Percentiles rank a stretch among this genome's conserved stretches.
Evolutionary conservation across 2,888 invertebrate species (phyloP).

Genomic region (Polylopha cassiicola): DNA sequence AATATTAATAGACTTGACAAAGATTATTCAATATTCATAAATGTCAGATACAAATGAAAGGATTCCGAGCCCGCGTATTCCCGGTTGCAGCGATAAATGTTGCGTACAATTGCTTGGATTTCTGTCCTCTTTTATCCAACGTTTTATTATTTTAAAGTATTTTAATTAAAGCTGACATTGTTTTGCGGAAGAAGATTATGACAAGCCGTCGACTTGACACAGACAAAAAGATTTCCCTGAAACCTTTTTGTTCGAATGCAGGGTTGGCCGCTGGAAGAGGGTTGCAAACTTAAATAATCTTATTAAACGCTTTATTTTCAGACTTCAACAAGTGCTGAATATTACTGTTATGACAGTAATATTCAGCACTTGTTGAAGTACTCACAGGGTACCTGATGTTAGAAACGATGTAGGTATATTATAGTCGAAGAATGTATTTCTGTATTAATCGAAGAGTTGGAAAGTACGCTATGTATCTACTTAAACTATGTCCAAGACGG

Average conservation of each 20-base stretch:
- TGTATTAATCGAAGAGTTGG: too few relatives aligned
- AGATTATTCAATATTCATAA: slow-evolving; percentile 42
- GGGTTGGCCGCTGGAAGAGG: slow-evolving; percentile 38
- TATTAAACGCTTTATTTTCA: slow-evolving; percentile 3
- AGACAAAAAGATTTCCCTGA: slow-evolving; percentile 53
- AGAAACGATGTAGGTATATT: too few relatives aligned
- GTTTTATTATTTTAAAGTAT: slow-evolving; percentile 54
- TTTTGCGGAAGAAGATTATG: slow-evolving; percentile 56
- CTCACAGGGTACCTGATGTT: too few relatives aligned
- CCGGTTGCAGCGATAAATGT: slow-evolving; percentile 37
- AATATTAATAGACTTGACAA: slow-evolving; percentile 7
- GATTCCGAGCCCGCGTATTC: slow-evolving; percentile 37
- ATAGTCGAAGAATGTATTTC: too few relatives aligned
- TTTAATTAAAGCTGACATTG: slow-evolving; percentile 62
- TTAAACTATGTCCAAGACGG: too few relatives aligned
- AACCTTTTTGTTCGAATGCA: slow-evolving; percentile 40
- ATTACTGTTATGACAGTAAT: too few relatives aligned
- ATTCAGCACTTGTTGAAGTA: too few relatives aligned
- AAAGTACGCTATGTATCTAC: too few relatives aligned
- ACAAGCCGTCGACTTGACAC: slow-evolving; percentile 50
- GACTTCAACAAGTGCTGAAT: too few relatives aligned
- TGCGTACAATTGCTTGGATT: slow-evolving; percentile 39
- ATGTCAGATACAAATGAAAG: slow-evolving; percentile 41
- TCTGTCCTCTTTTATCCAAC: slow-evolving; percentile 37
- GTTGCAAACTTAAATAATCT: slow-evolving; percentile 6